Percentiles rank a stretch among this genome's conserved stretches.
Evolutionary conservation across 1,140 invertebrate species (phyloP).

Genomic region (Drosophila nigromelanica): DNA sequence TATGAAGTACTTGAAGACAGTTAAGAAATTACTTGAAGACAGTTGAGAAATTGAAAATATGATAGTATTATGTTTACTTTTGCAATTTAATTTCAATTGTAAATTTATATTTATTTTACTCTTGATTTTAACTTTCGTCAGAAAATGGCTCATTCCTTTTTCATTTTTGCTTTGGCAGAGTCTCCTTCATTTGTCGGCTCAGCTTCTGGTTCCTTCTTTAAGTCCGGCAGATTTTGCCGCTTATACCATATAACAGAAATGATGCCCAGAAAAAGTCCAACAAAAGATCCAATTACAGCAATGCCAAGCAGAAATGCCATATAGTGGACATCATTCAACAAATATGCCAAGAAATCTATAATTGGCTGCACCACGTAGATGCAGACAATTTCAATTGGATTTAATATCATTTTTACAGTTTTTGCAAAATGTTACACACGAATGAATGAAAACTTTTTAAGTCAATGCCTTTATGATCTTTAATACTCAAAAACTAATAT

Average conservation of each 20-base stretch:
- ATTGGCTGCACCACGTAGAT: conserved; percentile 42
- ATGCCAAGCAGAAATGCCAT: conserved; percentile 20
- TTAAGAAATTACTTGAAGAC: not conserved
- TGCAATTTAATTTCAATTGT: no score
- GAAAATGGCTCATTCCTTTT: conserved; percentile 5
- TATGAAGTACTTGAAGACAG: conserved; percentile 18
- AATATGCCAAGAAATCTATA: conserved; percentile 44
- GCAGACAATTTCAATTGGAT: conserved; percentile 57
- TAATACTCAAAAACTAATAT: not conserved
- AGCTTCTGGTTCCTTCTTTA: no score
- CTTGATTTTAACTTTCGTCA: not conserved
- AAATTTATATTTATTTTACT: no score
- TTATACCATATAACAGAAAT: conserved; percentile 52
- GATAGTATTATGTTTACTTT: no score
- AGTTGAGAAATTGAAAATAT: no score
- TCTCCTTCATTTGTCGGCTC: not conserved
- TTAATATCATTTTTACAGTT: conserved; percentile 35
- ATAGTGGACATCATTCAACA: conserved; percentile 45
- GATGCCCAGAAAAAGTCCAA: conserved; percentile 41
- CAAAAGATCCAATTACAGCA: conserved; percentile 28
- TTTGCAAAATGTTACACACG: not conserved
- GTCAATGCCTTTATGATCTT: not conserved
- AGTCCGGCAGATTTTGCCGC: not conserved
- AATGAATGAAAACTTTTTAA: no score
- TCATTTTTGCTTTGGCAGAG: not conserved